Conservation (phyloP, 2,113 vertebrate genomes). For the Pao palembangensis region DNA sequence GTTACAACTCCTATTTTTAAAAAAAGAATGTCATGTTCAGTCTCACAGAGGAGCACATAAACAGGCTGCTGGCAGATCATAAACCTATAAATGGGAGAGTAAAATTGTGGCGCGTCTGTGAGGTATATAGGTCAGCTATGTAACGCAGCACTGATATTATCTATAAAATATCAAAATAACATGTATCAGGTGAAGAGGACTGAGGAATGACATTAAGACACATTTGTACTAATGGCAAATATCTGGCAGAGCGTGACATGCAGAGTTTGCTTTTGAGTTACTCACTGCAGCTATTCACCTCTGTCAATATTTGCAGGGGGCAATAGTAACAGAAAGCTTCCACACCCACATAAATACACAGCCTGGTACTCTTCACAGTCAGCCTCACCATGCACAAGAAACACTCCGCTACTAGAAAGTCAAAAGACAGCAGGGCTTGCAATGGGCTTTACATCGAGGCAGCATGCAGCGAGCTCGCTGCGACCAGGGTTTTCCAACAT, state of each 20-base stretch:
- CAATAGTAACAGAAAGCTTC: slow-evolving; percentile 59
- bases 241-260: slow-evolving; percentile 29
- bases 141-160: not conserved
- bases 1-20: slow-evolving; percentile 32
- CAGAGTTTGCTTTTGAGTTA: slow-evolving; percentile 43
- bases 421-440: slow-evolving; percentile 52
- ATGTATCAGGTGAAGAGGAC: too few species aligned
- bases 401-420: not conserved
- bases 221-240: slow-evolving; percentile 6
- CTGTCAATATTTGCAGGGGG: slow-evolving; percentile 67
- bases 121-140: slow-evolving; percentile 24
- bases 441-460: slow-evolving; percentile 58
- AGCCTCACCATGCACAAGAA: not conserved
- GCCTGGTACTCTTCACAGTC: slow-evolving; percentile 29
- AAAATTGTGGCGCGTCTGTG: slow-evolving; percentile 7
- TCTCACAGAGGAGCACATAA: slow-evolving; percentile 6
- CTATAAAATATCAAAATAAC: not conserved
- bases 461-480: slow-evolving; percentile 44
- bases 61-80: slow-evolving; percentile 23
- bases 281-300: slow-evolving; percentile 56
- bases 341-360: slow-evolving; percentile 39
- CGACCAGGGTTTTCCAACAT: slow-evolving; percentile 47
- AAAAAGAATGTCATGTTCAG: slow-evolving; percentile 26
- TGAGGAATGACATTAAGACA: too few species aligned
- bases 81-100: slow-evolving; percentile 23